Percentiles rank a stretch among this genome's conserved stretches.
Evolutionary conservation across 2,797 vertebrate species (phyloP).

Genomic region (Psittacula derbiana): DNA sequence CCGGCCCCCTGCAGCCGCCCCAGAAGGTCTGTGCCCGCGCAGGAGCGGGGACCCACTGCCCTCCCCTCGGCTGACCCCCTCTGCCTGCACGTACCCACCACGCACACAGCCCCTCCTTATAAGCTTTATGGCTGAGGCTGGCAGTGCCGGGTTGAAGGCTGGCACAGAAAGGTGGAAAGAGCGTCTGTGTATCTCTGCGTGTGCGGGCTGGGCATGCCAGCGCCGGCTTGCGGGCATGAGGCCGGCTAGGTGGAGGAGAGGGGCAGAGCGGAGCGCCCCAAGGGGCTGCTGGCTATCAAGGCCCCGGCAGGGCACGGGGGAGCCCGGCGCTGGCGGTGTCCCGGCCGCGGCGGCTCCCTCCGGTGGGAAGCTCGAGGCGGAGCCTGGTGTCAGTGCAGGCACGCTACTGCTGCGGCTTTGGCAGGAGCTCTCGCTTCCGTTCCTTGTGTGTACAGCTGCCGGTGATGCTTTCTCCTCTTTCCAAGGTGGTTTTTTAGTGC

Average conservation of each 20-base stretch:
- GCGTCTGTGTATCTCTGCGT: background rate
- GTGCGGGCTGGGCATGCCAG: background rate
- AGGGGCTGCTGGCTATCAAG: background rate
- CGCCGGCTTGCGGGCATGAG: background rate
- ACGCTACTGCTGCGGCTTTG: background rate
- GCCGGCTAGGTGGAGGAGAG: background rate
- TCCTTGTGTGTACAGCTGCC: background rate
- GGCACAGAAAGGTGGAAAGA: background rate
- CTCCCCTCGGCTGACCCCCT: background rate
- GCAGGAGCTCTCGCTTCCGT: background rate
- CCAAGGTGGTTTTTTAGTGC: background rate
- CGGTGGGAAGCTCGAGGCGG: background rate
- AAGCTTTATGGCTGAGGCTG: background rate
- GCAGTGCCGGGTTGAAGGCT: background rate
- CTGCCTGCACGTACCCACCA: background rate
- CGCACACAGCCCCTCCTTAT: background rate
- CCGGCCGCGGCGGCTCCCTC: background rate
- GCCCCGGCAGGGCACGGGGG: background rate
- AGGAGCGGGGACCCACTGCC: background rate
- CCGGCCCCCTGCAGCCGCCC: background rate
- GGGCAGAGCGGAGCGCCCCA: background rate
- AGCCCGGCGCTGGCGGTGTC: background rate
- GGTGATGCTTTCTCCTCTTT: background rate
- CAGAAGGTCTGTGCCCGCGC: slow-evolving; percentile 63
- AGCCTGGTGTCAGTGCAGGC: background rate